Conservation (phyloP, 2,888 invertebrate species). For the Chymomyza procnemis region DNA sequence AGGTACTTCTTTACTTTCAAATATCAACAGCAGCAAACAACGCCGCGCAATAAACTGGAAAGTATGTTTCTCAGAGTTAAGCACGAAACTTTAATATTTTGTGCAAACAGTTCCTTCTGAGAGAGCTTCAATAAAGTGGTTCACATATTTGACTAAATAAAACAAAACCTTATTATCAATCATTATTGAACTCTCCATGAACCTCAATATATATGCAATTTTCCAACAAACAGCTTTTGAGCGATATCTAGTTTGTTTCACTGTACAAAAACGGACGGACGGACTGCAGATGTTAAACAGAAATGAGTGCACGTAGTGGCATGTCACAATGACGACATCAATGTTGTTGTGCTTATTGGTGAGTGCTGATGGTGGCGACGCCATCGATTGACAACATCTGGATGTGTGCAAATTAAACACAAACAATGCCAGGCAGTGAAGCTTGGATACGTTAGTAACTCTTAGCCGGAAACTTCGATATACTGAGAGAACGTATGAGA, state of each 20-base stretch:
- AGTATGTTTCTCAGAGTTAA: too few species aligned
- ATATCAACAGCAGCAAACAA: too few species aligned
- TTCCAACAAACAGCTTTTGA: too few species aligned
- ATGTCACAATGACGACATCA: slow-evolving; percentile 38
- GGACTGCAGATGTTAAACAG: not conserved
- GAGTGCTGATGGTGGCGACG: not conserved
- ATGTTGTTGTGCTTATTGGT: not conserved
- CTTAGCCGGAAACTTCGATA: not conserved
- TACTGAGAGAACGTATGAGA: not conserved
- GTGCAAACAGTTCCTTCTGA: too few species aligned
- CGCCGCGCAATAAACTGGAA: too few species aligned
- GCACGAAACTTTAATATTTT: too few species aligned
- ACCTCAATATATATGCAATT: too few species aligned
- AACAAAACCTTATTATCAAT: too few species aligned
- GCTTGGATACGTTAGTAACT: not conserved
- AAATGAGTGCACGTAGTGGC: slow-evolving; percentile 10
- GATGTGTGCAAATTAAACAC: slow-evolving; percentile 61
- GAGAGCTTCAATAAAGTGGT: too few species aligned
- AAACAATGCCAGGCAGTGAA: slow-evolving; percentile 42
- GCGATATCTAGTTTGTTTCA: not conserved
- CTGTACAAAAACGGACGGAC: not conserved
- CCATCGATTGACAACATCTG: slow-evolving; percentile 59
- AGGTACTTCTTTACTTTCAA: too few species aligned
- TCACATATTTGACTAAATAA: too few species aligned
- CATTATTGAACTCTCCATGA: too few species aligned